Conservation (phyloP, 2,797 vertebrate genomes). For the Mormyrus hasselquistii region DNA sequence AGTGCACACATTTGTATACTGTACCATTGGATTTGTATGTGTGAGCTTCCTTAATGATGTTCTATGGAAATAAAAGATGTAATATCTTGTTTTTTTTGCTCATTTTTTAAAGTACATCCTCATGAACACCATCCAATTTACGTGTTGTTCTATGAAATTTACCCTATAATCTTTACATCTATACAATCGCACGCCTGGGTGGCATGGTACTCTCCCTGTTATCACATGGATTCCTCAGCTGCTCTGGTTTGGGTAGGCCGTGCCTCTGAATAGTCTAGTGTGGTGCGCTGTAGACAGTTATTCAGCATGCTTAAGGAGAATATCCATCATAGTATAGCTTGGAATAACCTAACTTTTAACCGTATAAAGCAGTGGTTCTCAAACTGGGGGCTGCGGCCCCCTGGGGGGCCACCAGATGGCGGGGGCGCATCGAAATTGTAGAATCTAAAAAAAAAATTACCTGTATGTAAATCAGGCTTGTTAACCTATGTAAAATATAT, state of each 20-base stretch:
- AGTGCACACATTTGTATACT: constrained; percentile 25
- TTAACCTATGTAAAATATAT: too few relatives aligned
- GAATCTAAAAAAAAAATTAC: too few relatives aligned
- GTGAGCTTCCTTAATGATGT: background rate
- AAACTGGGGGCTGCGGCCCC: too few relatives aligned
- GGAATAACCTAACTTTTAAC: background rate
- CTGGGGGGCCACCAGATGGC: too few relatives aligned
- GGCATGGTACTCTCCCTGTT: background rate
- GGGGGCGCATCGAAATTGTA: too few relatives aligned
- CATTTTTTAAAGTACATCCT: background rate
- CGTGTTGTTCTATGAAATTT: background rate
- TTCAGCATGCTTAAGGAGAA: background rate
- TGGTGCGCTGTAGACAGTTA: background rate
- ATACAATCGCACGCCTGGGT: background rate
- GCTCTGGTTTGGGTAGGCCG: background rate
- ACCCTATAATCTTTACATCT: background rate
- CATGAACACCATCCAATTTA: background rate
- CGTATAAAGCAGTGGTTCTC: background rate
- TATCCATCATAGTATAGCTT: background rate
- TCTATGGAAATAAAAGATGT: constrained; percentile 13
- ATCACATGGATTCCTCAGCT: background rate
- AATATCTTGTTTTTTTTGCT: background rate
- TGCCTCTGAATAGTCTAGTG: background rate
- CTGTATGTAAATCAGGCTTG: too few relatives aligned
- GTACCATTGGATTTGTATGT: constrained; percentile 36